Percentiles rank a stretch among this genome's conserved stretches.
phyloP scores from a whole-genome alignment of 2,113 vertebrate genomes.

The Siniperca knerii region DNA sequence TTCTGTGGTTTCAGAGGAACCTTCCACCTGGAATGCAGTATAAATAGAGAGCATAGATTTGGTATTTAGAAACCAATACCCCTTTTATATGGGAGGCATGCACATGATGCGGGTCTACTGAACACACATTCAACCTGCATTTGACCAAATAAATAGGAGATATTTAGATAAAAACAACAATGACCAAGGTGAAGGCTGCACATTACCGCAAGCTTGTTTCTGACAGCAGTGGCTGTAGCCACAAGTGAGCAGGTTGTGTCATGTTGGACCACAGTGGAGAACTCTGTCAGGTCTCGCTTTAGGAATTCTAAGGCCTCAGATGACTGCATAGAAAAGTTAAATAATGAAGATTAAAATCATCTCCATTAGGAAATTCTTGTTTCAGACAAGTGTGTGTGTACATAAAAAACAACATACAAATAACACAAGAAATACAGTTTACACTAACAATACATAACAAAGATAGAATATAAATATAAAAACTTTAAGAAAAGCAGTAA shows the following conservation, averaged over 20 bases:
- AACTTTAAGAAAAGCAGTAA: background rate
- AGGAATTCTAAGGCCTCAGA: conserved; percentile 96
- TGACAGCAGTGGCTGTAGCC: conserved; percentile 95
- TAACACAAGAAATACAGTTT: background rate
- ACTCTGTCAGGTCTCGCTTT: conserved; percentile 96
- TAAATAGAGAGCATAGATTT: background rate
- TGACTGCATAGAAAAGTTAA: conserved; percentile 83
- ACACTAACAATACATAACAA: background rate
- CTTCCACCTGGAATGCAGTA: conserved; percentile 85
- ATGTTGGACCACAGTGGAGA: conserved; percentile 96
- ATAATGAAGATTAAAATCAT: background rate
- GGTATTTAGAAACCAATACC: background rate
- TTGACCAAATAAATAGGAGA: background rate
- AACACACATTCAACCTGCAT: background rate
- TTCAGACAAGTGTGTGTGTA: background rate
- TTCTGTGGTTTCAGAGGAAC: conserved; percentile 92
- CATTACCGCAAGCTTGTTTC: conserved; percentile 92
- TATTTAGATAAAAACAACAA: background rate
- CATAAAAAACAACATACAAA: background rate
- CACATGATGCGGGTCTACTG: background rate
- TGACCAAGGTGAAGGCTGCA: accelerated
- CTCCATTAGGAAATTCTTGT: background rate
- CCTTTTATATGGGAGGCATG: background rate
- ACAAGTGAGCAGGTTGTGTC: conserved; percentile 98
- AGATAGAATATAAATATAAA: background rate